Percentiles rank a stretch among this genome's conserved stretches.
Evolutionary conservation across 2,888 invertebrate species (phyloP).

Genomic region (Plusia festucae): DNA sequence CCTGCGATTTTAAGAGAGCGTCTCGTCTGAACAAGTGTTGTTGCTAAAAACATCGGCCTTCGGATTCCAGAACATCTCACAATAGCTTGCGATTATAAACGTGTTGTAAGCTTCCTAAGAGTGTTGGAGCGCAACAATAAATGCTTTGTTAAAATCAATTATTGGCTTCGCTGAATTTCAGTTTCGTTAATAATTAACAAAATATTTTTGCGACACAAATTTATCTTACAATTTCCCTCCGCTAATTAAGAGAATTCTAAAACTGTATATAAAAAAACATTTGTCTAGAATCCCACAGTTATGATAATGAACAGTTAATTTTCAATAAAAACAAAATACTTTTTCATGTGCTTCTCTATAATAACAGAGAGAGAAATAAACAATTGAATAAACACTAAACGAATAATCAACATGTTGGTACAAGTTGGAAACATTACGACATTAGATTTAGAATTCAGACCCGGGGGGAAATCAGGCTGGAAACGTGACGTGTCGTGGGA

Average conservation of each 20-base stretch:
- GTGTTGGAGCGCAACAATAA: slow-evolving; percentile 46
- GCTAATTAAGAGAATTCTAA: not conserved
- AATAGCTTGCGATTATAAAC: slow-evolving; percentile 41
- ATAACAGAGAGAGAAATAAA: slow-evolving; percentile 26
- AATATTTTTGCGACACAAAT: no score
- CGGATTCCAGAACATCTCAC: slow-evolving; percentile 58
- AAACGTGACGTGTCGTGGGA: slow-evolving; percentile 42
- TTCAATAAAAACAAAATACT: not conserved
- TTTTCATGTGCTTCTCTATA: slow-evolving; percentile 3
- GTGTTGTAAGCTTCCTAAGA: slow-evolving; percentile 49
- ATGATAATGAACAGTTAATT: not conserved
- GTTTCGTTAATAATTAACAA: slow-evolving; percentile 9
- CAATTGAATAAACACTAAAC: slow-evolving; percentile 47
- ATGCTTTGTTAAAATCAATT: slow-evolving; percentile 44
- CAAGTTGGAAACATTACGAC: slow-evolving; percentile 49
- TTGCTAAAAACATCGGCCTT: slow-evolving; percentile 52
- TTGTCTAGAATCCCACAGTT: not conserved
- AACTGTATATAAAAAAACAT: not conserved
- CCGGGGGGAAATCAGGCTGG: slow-evolving; percentile 58
- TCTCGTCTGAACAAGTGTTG: slow-evolving; percentile 43
- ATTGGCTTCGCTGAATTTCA: slow-evolving; percentile 17
- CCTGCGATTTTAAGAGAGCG: slow-evolving; percentile 68
- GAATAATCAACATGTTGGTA: slow-evolving; percentile 49
- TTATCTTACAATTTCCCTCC: no score
- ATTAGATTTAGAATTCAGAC: slow-evolving; percentile 59